These are phyloP conservation scores for Lasioglossum morio DNA, from an alignment of 2,888 invertebrate genomes.

Conservation along the genomic window DNA sequence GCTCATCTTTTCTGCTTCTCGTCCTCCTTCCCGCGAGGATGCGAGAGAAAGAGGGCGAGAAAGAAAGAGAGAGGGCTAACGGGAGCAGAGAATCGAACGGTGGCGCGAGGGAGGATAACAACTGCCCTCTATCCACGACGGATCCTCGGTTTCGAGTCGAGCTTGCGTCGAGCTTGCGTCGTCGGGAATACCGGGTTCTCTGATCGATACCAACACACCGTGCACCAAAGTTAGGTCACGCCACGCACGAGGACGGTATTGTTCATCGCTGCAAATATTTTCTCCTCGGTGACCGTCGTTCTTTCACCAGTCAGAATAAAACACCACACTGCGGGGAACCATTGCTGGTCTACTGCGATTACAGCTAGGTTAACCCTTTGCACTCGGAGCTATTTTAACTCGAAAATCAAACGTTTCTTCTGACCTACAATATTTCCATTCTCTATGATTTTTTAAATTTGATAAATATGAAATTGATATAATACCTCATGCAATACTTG, in stretches of 20 bases:
- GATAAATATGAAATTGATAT: too few relatives aligned
- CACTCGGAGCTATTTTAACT: too few relatives aligned
- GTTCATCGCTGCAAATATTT: neutral
- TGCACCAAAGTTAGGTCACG: conserved; percentile 48
- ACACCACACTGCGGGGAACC: neutral
- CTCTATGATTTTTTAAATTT: too few relatives aligned
- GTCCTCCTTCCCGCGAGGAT: conserved; percentile 57
- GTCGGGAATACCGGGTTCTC: conserved; percentile 33
- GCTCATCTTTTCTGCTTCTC: conserved; percentile 69
- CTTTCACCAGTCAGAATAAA: neutral
- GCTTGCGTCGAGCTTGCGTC: conserved; percentile 49
- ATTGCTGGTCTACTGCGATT: neutral
- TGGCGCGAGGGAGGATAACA: conserved; percentile 37
- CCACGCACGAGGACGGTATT: conserved; percentile 13
- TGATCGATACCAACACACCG: conserved; percentile 59
- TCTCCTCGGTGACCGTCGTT: neutral
- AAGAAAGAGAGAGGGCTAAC: conserved; percentile 5
- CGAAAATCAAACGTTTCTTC: too few relatives aligned
- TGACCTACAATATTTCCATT: too few relatives aligned
- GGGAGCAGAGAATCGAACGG: conserved; percentile 9
- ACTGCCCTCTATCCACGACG: conserved; percentile 45
- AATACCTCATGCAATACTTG: too few relatives aligned
- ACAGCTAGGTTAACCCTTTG: too few relatives aligned
- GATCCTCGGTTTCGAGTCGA: conserved; percentile 38
- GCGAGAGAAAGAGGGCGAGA: conserved; percentile 40